Base-by-base conservation (phyloP, 2,888 invertebrate species). In the Ellobium chinense region DNA sequence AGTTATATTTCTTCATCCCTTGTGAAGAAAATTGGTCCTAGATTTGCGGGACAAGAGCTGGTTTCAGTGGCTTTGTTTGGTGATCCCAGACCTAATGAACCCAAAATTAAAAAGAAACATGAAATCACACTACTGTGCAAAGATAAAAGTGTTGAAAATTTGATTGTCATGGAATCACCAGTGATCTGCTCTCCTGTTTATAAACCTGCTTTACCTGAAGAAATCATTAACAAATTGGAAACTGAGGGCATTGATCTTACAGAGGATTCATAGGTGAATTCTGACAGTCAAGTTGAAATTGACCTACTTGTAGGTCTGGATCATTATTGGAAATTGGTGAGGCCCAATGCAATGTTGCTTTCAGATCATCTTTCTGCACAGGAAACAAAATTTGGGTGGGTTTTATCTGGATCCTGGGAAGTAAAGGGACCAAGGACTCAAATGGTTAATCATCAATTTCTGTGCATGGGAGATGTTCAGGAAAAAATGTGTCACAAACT, bases 371-470 rank as follows among this genome's bases (percentile, higher is more conserved):
- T 65, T n/a, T 18, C 31, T 65, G 56, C 72, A 27, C 72, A 56
- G 54, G 27, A 72, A 31, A 72, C 72, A 46, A 72, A 54, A 31
- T 54, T 72, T 14, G 72, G 72, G 21, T 72, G 72, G 72, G 29
- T 54, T 7, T 21, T 72, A 3, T 72, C 72, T 37, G 72, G 72
- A 29, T 14, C 36, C 14, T 72, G 72, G 72, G 9, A 65, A 27
- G 7, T 60, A 65, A 27, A 12, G 56, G 56, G 56, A 29, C 9
- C 29, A 36, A 46, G 29, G 54, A 56, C 14, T 65, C 29, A 12
- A 21, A 65, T 5, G 21, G 65, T 14, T 18, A 5, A 7, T 12
- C 4, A 18, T 21, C 21, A 31, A 9, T 14, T 65, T 21, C 21
- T 65, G 14, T 24, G 24, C 18, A 12, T 24, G 29, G 18, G 18